These are phyloP conservation scores for Hyperoplus immaculatus DNA, from an alignment of 2,797 vertebrate genomes.

Conservation along the genomic window DNA sequence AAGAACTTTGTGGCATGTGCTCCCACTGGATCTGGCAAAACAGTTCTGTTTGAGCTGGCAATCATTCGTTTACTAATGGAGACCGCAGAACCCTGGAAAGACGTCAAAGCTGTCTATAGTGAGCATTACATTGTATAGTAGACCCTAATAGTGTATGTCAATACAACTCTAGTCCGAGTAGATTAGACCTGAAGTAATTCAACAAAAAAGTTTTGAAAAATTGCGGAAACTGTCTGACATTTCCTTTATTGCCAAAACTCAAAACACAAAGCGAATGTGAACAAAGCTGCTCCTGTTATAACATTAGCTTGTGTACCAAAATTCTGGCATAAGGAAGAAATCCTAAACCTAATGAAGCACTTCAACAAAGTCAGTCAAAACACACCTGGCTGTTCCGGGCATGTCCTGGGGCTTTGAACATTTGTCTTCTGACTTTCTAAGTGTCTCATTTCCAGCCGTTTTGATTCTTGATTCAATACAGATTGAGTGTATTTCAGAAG, in stretches of 20 bases:
- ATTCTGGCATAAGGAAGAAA: neutral
- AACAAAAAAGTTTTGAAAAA: neutral
- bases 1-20: conserved; percentile 97
- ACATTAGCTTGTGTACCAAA: neutral
- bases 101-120: conserved; percentile 98
- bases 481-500: conserved; percentile 11
- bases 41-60: conserved; percentile 95
- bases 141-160: neutral
- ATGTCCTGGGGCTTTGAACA: neutral
- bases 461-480: conserved; percentile 11
- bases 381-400: conserved; percentile 12
- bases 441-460: conserved; percentile 16
- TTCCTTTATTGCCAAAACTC: neutral
- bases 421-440: neutral
- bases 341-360: neutral
- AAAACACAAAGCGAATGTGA: neutral
- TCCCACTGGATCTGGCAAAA: conserved; percentile 98
- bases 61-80: conserved; percentile 95
- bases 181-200: neutral
- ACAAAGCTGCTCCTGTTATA: conserved; percentile 18
- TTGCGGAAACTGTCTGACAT: neutral
- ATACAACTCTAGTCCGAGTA: neutral
- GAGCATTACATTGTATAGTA: conserved; percentile 72
- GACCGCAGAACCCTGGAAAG: conserved; percentile 91
- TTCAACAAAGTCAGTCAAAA: neutral